Evolutionary conservation across 35 echinoderm and acorn worm species (phyloP).

Genomic region (Lytechinus pictus): DNA sequence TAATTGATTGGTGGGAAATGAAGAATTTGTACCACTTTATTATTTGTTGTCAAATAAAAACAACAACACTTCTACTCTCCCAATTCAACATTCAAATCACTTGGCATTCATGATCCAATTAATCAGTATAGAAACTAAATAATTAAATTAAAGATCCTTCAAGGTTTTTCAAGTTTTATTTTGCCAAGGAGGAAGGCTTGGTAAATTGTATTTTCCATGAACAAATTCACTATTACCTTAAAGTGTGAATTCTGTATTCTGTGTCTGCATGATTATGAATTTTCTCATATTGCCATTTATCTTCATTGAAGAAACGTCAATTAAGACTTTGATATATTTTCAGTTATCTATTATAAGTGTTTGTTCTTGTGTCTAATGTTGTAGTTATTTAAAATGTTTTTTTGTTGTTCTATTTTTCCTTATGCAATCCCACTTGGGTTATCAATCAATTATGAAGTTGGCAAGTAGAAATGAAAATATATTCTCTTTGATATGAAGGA

Average conservation of each 20-base stretch:
- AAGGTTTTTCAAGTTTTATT: neutral
- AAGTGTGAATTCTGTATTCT: neutral
- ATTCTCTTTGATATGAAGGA: neutral
- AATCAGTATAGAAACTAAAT: neutral
- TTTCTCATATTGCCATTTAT: neutral
- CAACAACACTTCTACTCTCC: neutral
- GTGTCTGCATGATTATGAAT: neutral
- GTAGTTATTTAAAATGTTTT: neutral
- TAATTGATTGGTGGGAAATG: too few species aligned
- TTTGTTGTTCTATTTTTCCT: neutral
- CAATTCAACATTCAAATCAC: neutral
- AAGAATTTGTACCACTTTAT: neutral
- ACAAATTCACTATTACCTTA: neutral
- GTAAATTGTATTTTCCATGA: neutral
- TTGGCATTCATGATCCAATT: neutral
- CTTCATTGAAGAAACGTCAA: neutral
- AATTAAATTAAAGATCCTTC: neutral
- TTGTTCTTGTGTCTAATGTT: neutral
- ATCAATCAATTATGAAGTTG: neutral
- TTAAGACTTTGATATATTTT: neutral
- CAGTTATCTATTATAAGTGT: neutral
- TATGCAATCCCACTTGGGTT: neutral
- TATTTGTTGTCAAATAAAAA: neutral
- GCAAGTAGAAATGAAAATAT: neutral
- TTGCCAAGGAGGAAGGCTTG: neutral